These are phyloP conservation scores for Leptinotarsa peninsularis DNA, from an alignment of 2,888 invertebrate genomes.

Conservation along the genomic window DNA sequence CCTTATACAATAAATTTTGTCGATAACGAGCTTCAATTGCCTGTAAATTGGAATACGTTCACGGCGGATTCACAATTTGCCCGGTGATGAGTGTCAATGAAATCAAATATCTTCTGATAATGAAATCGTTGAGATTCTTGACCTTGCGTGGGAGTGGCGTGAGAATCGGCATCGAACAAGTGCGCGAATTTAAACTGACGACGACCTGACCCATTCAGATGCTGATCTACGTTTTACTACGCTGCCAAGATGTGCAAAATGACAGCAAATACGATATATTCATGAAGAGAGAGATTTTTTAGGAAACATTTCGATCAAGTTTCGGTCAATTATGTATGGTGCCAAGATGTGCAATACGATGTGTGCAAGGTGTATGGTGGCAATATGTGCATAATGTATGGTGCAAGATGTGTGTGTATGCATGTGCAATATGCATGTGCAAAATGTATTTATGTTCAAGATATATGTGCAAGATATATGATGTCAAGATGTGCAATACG, in stretches of 20 bases:
- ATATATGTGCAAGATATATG: no score
- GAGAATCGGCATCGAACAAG: constrained; percentile 50
- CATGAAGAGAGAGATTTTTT: no score
- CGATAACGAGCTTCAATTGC: constrained; percentile 30
- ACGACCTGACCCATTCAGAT: constrained; percentile 39
- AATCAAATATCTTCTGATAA: constrained; percentile 48
- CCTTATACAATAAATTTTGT: background rate
- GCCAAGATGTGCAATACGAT: no score
- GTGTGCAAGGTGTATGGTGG: no score
- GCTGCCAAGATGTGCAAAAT: background rate
- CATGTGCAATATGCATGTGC: no score
- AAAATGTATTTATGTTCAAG: no score
- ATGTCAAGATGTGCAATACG: no score
- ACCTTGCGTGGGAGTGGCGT: constrained; percentile 54
- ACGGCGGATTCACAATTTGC: constrained; percentile 32
- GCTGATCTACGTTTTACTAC: constrained; percentile 42
- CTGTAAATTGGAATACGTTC: constrained; percentile 32
- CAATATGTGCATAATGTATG: no score
- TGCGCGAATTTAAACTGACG: constrained; percentile 50
- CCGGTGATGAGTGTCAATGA: constrained; percentile 44
- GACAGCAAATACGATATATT: background rate
- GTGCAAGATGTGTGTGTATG: no score
- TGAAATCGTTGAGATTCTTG: constrained; percentile 53
- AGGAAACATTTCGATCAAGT: no score
- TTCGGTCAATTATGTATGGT: no score